Percentiles rank a stretch among this genome's conserved stretches.
Conservation (phyloP, 1,140 invertebrate species). For the Hypothenemus hampei region DNA sequence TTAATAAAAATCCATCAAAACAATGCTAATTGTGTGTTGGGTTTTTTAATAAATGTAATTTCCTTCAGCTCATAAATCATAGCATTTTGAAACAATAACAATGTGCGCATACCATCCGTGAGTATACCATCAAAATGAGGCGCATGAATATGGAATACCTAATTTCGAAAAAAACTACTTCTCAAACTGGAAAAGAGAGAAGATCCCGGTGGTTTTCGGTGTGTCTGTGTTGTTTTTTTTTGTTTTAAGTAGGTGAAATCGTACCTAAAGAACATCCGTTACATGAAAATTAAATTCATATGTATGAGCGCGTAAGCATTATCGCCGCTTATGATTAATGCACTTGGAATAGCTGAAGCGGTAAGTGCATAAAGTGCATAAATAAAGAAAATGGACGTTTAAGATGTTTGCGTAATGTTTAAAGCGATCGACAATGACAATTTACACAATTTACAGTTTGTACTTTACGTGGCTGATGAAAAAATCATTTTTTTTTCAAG, state of each 20-base stretch:
- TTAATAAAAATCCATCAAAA: no score
- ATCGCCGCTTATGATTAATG: constrained; percentile 22
- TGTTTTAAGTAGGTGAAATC: constrained; percentile 16
- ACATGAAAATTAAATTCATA: constrained; percentile 17
- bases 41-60: no score
- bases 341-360: constrained; percentile 25
- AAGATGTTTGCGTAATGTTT: constrained; percentile 20
- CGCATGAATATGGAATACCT: no score
- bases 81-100: no score
- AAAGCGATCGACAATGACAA: constrained; percentile 13
- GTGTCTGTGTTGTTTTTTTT: no score
- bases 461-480: constrained; percentile 6
- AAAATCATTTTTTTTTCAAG: no score
- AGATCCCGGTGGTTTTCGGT: constrained; percentile 13
- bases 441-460: constrained; percentile 20
- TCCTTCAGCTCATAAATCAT: no score
- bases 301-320: constrained; percentile 18
- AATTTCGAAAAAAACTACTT: no score
- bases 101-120: no score
- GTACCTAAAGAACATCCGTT: constrained; percentile 11
- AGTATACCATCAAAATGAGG: no score
- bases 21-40: no score
- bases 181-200: no score
- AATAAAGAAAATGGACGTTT: constrained; percentile 20
- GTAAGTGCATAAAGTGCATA: constrained; percentile 20